A percentile compares a stretch with the other conserved stretches of the same genome.
These are phyloP conservation scores for Leptinotarsa texana DNA, from an alignment of 1,140 invertebrate genomes.

Conservation along the genomic window DNA sequence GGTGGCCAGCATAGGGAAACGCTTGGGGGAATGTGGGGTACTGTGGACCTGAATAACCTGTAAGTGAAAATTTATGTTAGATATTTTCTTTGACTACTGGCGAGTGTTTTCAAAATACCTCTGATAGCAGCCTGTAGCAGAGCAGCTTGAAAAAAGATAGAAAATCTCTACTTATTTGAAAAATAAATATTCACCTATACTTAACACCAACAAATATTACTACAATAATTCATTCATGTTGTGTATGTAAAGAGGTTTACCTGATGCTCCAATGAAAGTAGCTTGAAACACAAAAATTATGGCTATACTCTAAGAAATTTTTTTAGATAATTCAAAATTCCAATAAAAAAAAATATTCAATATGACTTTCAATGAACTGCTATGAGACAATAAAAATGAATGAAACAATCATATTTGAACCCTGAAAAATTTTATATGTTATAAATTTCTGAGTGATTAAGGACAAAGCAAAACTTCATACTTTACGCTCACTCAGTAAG, in stretches of 20 bases:
- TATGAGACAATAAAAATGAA: too few relatives aligned
- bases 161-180: neutral
- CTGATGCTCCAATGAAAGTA: constrained; percentile 7
- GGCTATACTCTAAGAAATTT: too few relatives aligned
- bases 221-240: neutral
- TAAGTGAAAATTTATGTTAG: neutral
- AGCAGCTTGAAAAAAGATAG: constrained; percentile 21
- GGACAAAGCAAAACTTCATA: too few relatives aligned
- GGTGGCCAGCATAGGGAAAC: constrained; percentile 28
- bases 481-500: too few relatives aligned
- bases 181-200: neutral
- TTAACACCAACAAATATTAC: neutral
- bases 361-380: too few relatives aligned
- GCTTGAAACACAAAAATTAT: constrained; percentile 2
- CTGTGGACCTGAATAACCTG: constrained; percentile 42
- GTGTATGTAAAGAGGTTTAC: neutral
- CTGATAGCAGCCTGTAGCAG: constrained; percentile 10
- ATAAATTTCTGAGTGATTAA: too few relatives aligned
- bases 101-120: constrained; percentile 10
- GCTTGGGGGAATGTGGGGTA: constrained; percentile 33
- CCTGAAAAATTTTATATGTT: too few relatives aligned
- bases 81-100: neutral
- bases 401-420: too few relatives aligned
- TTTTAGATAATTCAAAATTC: too few relatives aligned
- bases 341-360: too few relatives aligned